A percentile compares a stretch with the other conserved stretches of the same genome.
These are phyloP conservation scores for Arenaria interpres DNA, from an alignment of 2,113 vertebrate species.

Conservation along the genomic window DNA sequence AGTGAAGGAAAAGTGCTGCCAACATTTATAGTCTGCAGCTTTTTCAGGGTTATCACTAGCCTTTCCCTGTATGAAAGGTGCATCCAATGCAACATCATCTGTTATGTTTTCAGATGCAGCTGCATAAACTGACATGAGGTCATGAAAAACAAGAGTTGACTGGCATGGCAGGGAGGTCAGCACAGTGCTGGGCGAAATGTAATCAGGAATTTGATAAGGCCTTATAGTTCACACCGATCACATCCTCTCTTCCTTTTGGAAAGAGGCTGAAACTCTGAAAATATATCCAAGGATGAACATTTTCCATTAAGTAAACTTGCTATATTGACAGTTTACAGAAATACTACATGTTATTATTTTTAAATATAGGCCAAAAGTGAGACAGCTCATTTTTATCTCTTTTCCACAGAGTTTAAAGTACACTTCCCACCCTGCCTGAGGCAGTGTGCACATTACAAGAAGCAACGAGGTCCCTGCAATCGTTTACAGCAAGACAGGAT, in stretches of 20 bases:
- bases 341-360: background rate
- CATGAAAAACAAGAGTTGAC: background rate
- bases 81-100: background rate
- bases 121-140: background rate
- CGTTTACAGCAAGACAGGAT: background rate
- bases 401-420: background rate
- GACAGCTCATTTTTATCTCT: background rate
- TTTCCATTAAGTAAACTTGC: background rate
- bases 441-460: background rate
- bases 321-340: background rate
- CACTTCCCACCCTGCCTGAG: background rate
- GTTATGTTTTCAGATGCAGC: background rate
- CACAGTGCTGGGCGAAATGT: background rate
- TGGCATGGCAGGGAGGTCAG: background rate
- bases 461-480: background rate
- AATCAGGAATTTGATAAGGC: background rate
- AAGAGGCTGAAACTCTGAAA: background rate
- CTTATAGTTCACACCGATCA: background rate
- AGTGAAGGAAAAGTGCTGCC: background rate
- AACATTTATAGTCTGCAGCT: background rate
- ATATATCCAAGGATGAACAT: background rate
- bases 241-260: background rate
- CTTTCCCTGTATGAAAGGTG: background rate
- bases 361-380: background rate
- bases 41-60: background rate